Base-by-base conservation (phyloP, 2,797 vertebrate species). In the Oreonectes daqikongensis region DNA sequence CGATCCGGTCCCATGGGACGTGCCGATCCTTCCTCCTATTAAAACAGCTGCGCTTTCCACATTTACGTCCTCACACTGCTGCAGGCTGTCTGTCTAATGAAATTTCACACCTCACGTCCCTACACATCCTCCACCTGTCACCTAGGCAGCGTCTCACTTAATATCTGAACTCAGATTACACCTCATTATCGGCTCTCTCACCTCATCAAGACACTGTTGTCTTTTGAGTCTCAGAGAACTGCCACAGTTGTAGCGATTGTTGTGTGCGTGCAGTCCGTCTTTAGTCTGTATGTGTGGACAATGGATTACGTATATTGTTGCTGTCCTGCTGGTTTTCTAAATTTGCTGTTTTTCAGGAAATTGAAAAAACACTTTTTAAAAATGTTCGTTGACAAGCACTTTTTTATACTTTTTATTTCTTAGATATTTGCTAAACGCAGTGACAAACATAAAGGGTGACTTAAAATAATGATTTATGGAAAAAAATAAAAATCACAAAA, bases 121-220 rank as follows among this genome's bases (percentile, higher is more conserved):
- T 4, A 24, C 30, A 42, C 50, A 50, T 71, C 69, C 44, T 59
- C 68, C 69, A 78, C 61, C 77, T 72, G 69, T 53, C 35, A 38
- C 59, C 69, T 57, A 66, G n/a, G 69, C 63, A 50, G 52, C 7
- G 4, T 18, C 61, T 59, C 69, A 67, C 42, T 60, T 57, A 72
- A 59, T 67, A 66, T 67, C 53, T 79, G 55, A 79, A 73, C 52
- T 70, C 75, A 4, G 57, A 63, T 77, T 69, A 77, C 75, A 77
- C 59, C 75, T 63, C 65, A 60, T 69, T 69, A 69, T 77, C 57
- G 1, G 4, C 57, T 69, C 22, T 26, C 74, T 77, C 66, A 77
- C 75, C 55, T 61, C 55, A 61, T 69, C 75, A 77, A 40, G 67
- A 70, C 66, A 77, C 67, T 42, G 20, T 38, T 69, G 75, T 22